A percentile compares a stretch with the other conserved stretches of the same genome.
These are phyloP conservation scores for Caenorhabditis sulstoni DNA, from an alignment of 2,888 invertebrate species.

Conservation along the genomic window DNA sequence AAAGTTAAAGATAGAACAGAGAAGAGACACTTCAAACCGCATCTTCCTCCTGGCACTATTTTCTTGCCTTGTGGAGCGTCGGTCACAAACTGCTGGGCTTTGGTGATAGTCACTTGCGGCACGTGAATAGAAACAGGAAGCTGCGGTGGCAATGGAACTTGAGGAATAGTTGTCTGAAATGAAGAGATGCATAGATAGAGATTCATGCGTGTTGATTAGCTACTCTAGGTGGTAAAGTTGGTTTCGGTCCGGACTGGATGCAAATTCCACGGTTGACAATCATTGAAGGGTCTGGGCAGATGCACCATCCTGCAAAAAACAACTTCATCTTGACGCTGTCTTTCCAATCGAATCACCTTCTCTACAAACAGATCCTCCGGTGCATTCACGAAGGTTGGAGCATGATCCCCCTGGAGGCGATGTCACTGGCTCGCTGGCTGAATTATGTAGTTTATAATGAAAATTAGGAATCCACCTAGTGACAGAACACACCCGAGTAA, in stretches of 20 bases:
- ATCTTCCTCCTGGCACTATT: conserved; percentile 73
- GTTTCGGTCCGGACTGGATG: conserved; percentile 68
- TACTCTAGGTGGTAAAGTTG: conserved; percentile 67
- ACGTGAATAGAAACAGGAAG: conserved; percentile 35
- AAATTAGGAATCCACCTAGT: background rate
- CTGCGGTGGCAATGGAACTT: conserved; percentile 42
- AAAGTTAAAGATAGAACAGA: conserved; percentile 53
- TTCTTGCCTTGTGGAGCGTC: conserved; percentile 63
- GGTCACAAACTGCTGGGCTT: conserved; percentile 51
- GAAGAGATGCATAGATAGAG: background rate
- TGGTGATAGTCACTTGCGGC: conserved; percentile 52
- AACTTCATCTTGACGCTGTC: background rate
- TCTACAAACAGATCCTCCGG: conserved; percentile 72
- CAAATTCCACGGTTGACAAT: conserved; percentile 76
- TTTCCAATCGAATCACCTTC: conserved; percentile 51
- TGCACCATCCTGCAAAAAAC: conserved; percentile 75
- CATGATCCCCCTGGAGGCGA: conserved; percentile 80
- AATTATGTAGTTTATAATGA: conserved; percentile 42
- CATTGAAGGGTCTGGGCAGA: conserved; percentile 79
- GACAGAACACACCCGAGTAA: conserved; percentile 2
- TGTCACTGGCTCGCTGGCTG: conserved; percentile 72
- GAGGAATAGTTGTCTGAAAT: conserved; percentile 53
- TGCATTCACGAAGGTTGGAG: conserved; percentile 75
- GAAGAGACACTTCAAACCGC: conserved; percentile 63
- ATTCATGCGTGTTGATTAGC: background rate